Conservation (phyloP, 2,113 vertebrate genomes). For the Motacilla alba region DNA sequence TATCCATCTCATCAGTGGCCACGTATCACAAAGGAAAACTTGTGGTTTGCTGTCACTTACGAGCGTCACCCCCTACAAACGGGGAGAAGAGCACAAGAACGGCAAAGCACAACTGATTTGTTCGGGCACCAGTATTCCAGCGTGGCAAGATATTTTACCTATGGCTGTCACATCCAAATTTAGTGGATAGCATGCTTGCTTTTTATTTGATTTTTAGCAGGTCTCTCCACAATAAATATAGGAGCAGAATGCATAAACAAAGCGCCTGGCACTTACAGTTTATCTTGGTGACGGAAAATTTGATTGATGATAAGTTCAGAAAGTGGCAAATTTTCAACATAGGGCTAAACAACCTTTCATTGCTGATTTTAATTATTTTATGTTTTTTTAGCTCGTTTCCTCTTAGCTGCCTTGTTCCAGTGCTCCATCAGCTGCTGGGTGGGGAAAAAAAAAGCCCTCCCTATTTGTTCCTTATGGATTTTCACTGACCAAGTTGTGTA, state of each 20-base stretch:
- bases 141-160: conserved; percentile 10
- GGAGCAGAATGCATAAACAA: conserved; percentile 49
- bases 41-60: neutral
- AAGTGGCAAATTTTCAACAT: conserved; percentile 41
- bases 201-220: conserved; percentile 52
- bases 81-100: neutral
- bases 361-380: neutral
- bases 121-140: neutral
- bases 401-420: neutral
- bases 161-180: conserved; percentile 47
- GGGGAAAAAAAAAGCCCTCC: neutral
- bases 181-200: conserved; percentile 23
- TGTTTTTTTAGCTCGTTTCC: neutral
- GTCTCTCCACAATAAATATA: conserved; percentile 38
- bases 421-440: neutral
- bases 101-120: neutral
- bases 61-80: neutral
- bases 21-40: neutral
- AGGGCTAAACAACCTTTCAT: conserved; percentile 24
- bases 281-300: conserved; percentile 38
- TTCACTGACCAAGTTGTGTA: neutral
- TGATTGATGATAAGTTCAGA: conserved; percentile 54
- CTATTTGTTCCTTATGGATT: neutral
- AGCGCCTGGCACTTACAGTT: conserved; percentile 1
- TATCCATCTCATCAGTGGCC: neutral